Evolutionary conservation across 1,140 invertebrate species (phyloP), one percentile per base, ranked within the genome.

Genomic region (Aplysia californica): DNA sequence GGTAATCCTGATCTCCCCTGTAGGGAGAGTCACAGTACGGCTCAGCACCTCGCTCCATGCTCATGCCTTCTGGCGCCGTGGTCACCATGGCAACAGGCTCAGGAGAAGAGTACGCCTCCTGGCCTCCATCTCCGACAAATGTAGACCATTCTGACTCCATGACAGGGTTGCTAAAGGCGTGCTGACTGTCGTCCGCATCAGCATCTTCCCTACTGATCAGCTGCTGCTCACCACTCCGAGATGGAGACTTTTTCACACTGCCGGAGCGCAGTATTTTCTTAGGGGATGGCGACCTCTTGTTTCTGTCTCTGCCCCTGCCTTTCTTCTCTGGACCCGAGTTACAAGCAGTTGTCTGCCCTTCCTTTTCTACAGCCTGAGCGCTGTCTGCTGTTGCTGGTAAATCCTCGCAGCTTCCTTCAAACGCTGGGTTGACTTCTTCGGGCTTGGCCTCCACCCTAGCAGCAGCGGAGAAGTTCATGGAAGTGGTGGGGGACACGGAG

Each of bases 121-220:
- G 10, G n/a, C 2, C 38, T 39, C 23, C 15, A n/a, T 38, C 31
- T 20, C 69, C 69, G 4, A 72, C 69, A 72, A 72, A 72, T 50
- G 26, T 72, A 23, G 69, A 72, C 69, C 69, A 72, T 56, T 72
- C 69, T 3, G 67, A 70, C 29, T 70, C 67, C 67, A 70, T 70
- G 2, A 70, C 67, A 41, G 67, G 39, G 44, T 70, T 70, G 29
- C 67, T 50, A n/a, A 50, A 70, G 10, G 39, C 67, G 21, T 39
- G 6, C 2, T 26, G 21, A 33, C 65, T 36, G 65, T 67, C 65
- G 10, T 15, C n/a, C n/a, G n/a, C n/a, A 10, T 50, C 44, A 50
- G n/a, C 44, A 50, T 50, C n/a, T 15, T 50, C 44, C 44, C n/a
- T 50, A n/a, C n/a, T 50, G 10, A n/a, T 10, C n/a, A n/a, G n/a